Conservation (phyloP, 2,113 vertebrate genomes). For the Abramis brama region DNA sequence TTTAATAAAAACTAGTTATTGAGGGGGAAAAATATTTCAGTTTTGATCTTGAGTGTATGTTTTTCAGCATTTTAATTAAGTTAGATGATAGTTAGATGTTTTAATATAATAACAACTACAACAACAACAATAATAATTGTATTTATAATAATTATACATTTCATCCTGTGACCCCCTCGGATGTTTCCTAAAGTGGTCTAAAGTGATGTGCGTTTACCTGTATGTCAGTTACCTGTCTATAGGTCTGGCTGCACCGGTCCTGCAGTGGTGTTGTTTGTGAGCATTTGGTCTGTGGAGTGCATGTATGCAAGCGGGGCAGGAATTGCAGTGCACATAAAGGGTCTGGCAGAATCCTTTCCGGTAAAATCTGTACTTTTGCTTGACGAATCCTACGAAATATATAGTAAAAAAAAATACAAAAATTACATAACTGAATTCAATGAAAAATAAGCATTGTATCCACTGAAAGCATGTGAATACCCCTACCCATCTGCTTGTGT, state of each 20-base stretch:
- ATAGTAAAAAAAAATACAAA: neutral
- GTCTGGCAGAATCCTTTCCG: constrained; percentile 88
- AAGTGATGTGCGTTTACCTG: neutral
- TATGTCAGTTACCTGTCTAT: constrained; percentile 81
- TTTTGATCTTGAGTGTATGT: no score
- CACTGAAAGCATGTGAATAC: neutral
- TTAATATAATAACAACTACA: no score
- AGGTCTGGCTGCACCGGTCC: constrained; percentile 81
- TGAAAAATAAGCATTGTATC: neutral
- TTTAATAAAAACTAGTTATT: neutral
- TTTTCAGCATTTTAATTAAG: no score
- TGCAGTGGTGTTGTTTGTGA: constrained; percentile 70
- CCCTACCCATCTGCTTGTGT: constrained; percentile 96
- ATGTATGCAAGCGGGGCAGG: constrained; percentile 79
- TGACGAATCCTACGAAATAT: constrained; percentile 84
- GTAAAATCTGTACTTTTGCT: constrained; percentile 95
- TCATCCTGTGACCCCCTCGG: neutral
- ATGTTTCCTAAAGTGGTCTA: neutral
- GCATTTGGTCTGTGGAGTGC: constrained; percentile 76
- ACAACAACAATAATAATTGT: no score
- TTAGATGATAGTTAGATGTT: no score
- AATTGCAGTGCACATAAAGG: constrained; percentile 89
- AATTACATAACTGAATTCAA: neutral
- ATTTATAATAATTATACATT: no score
- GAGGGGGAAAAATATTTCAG: neutral